Percentiles rank a stretch among this genome's conserved stretches.
phyloP scores from a whole-genome alignment of 2,797 vertebrate genomes.

The Melanotaenia maccullochi region DNA sequence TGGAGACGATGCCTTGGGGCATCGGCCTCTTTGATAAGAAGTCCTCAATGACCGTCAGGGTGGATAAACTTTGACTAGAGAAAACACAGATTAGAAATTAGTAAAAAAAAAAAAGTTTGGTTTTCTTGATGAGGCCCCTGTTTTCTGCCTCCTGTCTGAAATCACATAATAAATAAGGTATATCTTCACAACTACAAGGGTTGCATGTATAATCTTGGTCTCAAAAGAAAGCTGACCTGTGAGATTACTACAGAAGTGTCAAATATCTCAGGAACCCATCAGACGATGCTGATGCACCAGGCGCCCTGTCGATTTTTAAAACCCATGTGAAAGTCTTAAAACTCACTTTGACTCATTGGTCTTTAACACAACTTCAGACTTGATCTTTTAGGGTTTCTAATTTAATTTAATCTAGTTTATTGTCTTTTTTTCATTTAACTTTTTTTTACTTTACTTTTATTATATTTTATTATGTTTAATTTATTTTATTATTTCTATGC shows the following conservation, averaged over 20 bases:
- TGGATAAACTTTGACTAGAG: slow-evolving; percentile 96
- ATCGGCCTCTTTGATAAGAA: slow-evolving; percentile 92
- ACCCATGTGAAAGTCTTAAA: too few species aligned
- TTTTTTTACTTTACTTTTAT: too few species aligned
- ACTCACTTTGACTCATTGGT: too few species aligned
- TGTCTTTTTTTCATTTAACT: too few species aligned
- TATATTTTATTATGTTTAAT: too few species aligned
- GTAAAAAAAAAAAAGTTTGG: not conserved
- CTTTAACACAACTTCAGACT: too few species aligned
- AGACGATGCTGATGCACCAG: too few species aligned
- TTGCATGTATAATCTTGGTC: not conserved
- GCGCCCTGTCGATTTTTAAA: too few species aligned
- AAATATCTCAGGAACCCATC: too few species aligned
- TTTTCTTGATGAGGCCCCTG: not conserved
- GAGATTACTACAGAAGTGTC: not conserved
- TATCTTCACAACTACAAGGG: not conserved
- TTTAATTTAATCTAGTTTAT: too few species aligned
- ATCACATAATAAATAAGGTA: not conserved
- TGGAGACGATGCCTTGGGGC: slow-evolving; percentile 73
- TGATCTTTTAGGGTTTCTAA: too few species aligned
- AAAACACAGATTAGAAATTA: slow-evolving; percentile 36
- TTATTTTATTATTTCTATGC: too few species aligned
- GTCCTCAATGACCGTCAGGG: slow-evolving; percentile 94
- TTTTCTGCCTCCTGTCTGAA: not conserved
- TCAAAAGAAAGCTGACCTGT: not conserved